phyloP scores from a whole-genome alignment of 2,888 invertebrate species.

The Dicyrtomina minuta region DNA sequence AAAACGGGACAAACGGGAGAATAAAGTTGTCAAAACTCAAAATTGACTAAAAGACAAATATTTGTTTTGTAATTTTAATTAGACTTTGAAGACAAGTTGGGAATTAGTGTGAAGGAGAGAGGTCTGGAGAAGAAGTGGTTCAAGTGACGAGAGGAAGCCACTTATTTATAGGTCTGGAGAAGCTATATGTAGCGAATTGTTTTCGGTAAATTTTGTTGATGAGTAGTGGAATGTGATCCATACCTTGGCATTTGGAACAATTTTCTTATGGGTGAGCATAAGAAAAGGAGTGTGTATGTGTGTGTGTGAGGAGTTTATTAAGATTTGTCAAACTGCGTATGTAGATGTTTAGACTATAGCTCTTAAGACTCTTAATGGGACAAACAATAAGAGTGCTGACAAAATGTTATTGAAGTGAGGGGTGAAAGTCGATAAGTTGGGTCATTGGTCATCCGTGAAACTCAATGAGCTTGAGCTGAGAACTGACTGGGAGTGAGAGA shows the following conservation, averaged over 20 bases:
- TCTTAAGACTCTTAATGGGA: too few species aligned
- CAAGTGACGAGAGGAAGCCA: background rate
- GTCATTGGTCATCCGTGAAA: conserved; percentile 32
- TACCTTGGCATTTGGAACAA: background rate
- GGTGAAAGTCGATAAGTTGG: conserved; percentile 15
- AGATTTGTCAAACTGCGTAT: too few species aligned
- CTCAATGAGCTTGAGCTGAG: background rate
- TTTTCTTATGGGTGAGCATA: too few species aligned
- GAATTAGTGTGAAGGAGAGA: background rate
- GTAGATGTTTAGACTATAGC: too few species aligned
- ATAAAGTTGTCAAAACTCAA: too few species aligned
- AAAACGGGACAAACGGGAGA: too few species aligned
- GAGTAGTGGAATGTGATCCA: conserved; percentile 21
- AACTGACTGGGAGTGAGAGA: too few species aligned
- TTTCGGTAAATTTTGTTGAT: conserved; percentile 16
- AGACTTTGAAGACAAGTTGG: too few species aligned
- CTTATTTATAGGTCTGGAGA: conserved; percentile 23
- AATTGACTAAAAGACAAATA: too few species aligned
- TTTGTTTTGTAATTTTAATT: too few species aligned
- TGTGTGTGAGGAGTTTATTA: too few species aligned
- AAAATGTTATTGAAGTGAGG: conserved; percentile 22
- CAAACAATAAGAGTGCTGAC: conserved; percentile 17
- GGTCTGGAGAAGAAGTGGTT: conserved; percentile 11
- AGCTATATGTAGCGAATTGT: background rate
- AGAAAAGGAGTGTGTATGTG: background rate